A percentile compares a stretch with the other conserved stretches of the same genome.
These are phyloP conservation scores for Myotis planiceps DNA, from an alignment of 2,797 vertebrate genomes.

Conservation along the genomic window DNA sequence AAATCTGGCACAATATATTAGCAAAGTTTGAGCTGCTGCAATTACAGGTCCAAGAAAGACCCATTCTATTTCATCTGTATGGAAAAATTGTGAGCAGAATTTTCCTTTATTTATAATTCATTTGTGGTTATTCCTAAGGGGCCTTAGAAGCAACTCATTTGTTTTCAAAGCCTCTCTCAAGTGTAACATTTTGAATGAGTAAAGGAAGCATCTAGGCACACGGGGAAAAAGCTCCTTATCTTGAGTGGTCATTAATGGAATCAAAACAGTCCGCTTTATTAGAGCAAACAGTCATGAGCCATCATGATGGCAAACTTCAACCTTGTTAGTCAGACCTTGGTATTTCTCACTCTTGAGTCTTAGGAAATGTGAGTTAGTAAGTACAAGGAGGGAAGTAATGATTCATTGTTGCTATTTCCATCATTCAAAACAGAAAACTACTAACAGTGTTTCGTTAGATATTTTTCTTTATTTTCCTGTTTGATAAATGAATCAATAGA, in stretches of 20 bases:
- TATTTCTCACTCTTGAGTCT: constrained; percentile 48
- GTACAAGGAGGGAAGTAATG: constrained; percentile 57
- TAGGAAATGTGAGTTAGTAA: constrained; percentile 72
- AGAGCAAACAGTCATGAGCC: constrained; percentile 60
- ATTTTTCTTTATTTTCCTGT: background rate
- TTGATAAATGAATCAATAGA: background rate
- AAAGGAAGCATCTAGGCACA: background rate
- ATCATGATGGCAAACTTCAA: constrained; percentile 56
- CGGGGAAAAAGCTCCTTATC: constrained; percentile 61
- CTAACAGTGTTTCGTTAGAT: background rate
- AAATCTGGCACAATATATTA: background rate
- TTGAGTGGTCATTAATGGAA: constrained; percentile 51
- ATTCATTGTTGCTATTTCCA: constrained; percentile 53
- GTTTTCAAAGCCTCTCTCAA: background rate
- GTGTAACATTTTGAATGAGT: constrained; percentile 57
- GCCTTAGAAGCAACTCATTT: constrained; percentile 34
- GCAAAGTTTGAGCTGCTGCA: background rate
- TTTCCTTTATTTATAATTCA: constrained; percentile 49
- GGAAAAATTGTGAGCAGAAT: background rate
- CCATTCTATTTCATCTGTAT: background rate
- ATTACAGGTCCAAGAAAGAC: background rate
- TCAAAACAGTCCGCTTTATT: constrained; percentile 59
- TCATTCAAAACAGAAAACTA: constrained; percentile 41
- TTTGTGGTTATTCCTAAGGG: background rate
- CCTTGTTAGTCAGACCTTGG: constrained; percentile 33